Base-by-base conservation (phyloP, 2,797 vertebrate species). In the Acrossocheilus fasciatus region DNA sequence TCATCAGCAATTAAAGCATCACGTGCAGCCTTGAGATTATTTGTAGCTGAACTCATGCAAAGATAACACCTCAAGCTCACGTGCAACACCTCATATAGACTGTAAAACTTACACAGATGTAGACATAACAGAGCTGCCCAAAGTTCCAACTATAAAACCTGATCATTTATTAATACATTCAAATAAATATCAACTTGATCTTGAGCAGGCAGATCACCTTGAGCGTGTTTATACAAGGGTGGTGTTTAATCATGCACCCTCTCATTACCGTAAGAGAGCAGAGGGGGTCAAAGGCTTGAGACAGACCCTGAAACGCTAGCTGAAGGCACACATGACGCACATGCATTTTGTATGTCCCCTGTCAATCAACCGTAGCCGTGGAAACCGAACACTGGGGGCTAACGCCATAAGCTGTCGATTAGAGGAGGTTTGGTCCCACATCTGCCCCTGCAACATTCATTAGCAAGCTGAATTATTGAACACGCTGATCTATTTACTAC, bases 391-490 rank as follows among this genome's bases (percentile, higher is more conserved):
- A 96, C 96, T 93, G 92, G 90, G 26, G 89, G n/a, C 93, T 95
- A 95, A 96, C 95, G 96, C 95, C 94, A 95, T 92, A 95, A 95
- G 95, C 96, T 95, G 95, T 95, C 93, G 95, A 97, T 96, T 95
- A 96, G 95, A 96, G 94, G 81, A 93, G 96, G 95, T 96, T 96
- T 96, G 92, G 95, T 92, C 96, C 94, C 94, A 94, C 94, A 94
- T 96, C 95, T 96, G 94, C 94, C 74, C 92, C 95, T 97, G 96
- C 96, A 97, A 97, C 94, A 97, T 97, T 97, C 94, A 98, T 98
- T 96, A 97, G 95, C 79, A 91, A 90, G 92, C 91, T 98, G 92
- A 97, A 98, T 98, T 96, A 98, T 97, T 98, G 93, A 98, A 91
- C 81, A 95, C 90, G 57, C 88, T 94, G 96, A 97, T 98, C 96